phyloP scores from a whole-genome alignment of 1,140 invertebrate species.

The Brachystomella parvula region DNA sequence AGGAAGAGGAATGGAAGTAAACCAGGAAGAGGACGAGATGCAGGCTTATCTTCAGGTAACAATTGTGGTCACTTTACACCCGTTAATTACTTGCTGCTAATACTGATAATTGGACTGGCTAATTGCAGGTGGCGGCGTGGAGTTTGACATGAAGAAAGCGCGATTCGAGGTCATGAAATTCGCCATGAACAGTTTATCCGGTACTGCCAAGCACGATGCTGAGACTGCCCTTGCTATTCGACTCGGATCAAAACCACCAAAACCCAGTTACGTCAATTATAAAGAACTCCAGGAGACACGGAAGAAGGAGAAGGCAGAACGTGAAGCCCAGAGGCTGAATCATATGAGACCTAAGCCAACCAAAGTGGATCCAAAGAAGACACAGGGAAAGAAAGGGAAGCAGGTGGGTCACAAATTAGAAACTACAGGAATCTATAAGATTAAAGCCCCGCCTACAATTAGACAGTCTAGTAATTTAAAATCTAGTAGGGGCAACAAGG shows the following conservation, averaged over 20 bases:
- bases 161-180: constrained; percentile 40
- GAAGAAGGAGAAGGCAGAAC: constrained; percentile 25
- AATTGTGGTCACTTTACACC: constrained; percentile 7
- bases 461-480: no score
- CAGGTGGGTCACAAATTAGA: background rate
- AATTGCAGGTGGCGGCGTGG: constrained; percentile 9
- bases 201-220: constrained; percentile 35
- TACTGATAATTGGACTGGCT: no score
- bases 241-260: constrained; percentile 39
- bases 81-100: background rate
- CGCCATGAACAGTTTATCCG: constrained; percentile 36
- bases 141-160: constrained; percentile 25
- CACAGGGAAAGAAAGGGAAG: background rate
- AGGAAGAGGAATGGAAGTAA: no score
- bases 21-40: no score
- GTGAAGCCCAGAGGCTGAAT: constrained; percentile 17
- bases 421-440: background rate
- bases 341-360: background rate
- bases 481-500: no score
- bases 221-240: constrained; percentile 39
- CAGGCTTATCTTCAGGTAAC: constrained; percentile 11
- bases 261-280: constrained; percentile 33
- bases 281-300: constrained; percentile 30
- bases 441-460: background rate
- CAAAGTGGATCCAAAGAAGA: background rate